Evolutionary conservation across 2,797 vertebrate genomes (phyloP).

Genomic region (Betta splendens): DNA sequence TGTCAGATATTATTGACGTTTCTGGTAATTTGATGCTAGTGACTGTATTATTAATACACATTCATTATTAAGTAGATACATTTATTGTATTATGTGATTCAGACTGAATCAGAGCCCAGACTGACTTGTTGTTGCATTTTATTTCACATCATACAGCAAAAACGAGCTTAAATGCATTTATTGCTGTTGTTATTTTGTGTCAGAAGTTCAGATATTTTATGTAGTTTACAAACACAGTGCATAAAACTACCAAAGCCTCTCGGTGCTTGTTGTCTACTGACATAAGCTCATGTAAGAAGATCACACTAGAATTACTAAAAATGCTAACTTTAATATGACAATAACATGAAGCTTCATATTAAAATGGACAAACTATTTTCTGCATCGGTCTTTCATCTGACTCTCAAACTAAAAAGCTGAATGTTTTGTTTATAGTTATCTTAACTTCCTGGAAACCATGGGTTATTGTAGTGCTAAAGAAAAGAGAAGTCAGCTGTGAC

Average conservation of each 20-base stretch:
- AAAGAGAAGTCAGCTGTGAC: too few relatives aligned
- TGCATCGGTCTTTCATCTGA: not conserved
- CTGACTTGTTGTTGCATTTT: not conserved
- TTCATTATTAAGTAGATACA: not conserved
- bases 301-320: not conserved
- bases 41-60: not conserved
- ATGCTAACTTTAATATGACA: not conserved
- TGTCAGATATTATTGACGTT: not conserved
- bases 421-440: not conserved
- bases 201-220: not conserved
- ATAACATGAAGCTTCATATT: not conserved
- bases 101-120: not conserved
- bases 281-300: slow-evolving; percentile 6
- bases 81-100: not conserved
- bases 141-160: not conserved
- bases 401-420: not conserved
- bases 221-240: too few relatives aligned
- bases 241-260: slow-evolving; percentile 31
- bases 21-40: not conserved
- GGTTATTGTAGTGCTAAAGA: too few relatives aligned
- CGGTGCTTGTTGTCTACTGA: not conserved
- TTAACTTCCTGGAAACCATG: slow-evolving; percentile 14
- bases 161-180: too few relatives aligned
- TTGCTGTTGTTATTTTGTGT: not conserved
- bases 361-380: not conserved